A percentile compares a stretch with the other conserved stretches of the same genome.
These are phyloP conservation scores for Onthophagus taurus DNA, from an alignment of 1,140 invertebrate genomes.

Conservation along the genomic window DNA sequence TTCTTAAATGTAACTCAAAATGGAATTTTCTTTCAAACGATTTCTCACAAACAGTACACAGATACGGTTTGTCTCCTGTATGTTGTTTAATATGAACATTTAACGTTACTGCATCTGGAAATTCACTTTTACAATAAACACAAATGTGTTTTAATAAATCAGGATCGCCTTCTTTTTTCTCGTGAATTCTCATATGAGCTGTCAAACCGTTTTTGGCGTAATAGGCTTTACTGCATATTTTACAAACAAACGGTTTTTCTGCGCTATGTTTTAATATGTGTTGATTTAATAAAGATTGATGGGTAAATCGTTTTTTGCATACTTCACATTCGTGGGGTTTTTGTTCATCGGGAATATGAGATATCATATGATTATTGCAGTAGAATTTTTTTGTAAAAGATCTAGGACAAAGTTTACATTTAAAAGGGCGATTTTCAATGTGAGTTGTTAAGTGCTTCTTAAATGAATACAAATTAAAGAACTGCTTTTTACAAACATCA, in stretches of 20 bases:
- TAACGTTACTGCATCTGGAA: constrained; percentile 5
- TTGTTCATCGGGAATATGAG: constrained; percentile 51
- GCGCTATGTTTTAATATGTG: constrained; percentile 25
- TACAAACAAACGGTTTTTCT: constrained; percentile 23
- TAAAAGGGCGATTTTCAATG: constrained; percentile 95
- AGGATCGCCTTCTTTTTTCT: no score
- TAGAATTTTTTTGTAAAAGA: constrained; percentile 41
- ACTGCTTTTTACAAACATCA: constrained; percentile 92
- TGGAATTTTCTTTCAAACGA: constrained; percentile 69
- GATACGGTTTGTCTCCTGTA: constrained; percentile 24
- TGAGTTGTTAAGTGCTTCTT: constrained; percentile 96
- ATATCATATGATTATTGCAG: constrained; percentile 49
- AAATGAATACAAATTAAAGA: constrained; percentile 96
- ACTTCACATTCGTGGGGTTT: no score
- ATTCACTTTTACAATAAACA: no score
- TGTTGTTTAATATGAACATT: constrained; percentile 24
- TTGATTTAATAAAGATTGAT: constrained; percentile 27
- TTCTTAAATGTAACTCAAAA: constrained; percentile 65
- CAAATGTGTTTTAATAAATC: no score
- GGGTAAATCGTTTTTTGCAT: constrained; percentile 16
- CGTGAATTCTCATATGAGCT: neutral
- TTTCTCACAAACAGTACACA: constrained; percentile 33
- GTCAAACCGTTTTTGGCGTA: neutral
- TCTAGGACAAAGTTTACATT: constrained; percentile 84
- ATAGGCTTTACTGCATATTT: constrained; percentile 40